phyloP scores from a whole-genome alignment of 2,888 invertebrate species.

The Drosophila algonquin region DNA sequence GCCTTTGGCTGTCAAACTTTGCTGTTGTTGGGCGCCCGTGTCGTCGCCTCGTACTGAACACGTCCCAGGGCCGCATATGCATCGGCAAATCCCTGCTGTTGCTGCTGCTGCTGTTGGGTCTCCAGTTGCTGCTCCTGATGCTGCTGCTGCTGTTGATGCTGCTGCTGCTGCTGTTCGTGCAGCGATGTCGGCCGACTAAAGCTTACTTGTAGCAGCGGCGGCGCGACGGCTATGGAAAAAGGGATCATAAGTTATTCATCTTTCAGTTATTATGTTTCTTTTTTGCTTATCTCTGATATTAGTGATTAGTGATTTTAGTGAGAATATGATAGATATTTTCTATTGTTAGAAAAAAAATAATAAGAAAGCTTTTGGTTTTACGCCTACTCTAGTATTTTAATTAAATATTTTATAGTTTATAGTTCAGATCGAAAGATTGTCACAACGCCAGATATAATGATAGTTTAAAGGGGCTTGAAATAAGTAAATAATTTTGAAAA shows the following conservation, averaged over 20 bases:
- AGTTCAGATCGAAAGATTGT: too few relatives aligned
- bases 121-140: conserved; percentile 52
- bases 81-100: conserved; percentile 80
- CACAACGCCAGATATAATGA: too few relatives aligned
- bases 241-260: not conserved
- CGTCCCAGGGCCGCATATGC: conserved; percentile 83
- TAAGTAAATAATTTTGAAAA: too few relatives aligned
- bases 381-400: too few relatives aligned
- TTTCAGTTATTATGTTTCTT: not conserved
- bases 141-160: conserved; percentile 48
- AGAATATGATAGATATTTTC: not conserved
- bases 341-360: not conserved
- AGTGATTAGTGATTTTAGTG: conserved; percentile 20
- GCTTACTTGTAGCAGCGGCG: conserved; percentile 84
- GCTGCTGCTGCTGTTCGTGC: conserved; percentile 73
- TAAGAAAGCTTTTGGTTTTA: not conserved
- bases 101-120: conserved; percentile 55
- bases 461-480: too few relatives aligned
- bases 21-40: conserved; percentile 75
- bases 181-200: conserved; percentile 84
- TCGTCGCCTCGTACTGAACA: conserved; percentile 82
- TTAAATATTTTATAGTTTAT: too few relatives aligned
- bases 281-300: not conserved
- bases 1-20: conserved; percentile 76
- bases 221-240: conserved; percentile 81